Base-by-base conservation (phyloP, 2,113 vertebrate species). In the Lepidothrix coronata region DNA sequence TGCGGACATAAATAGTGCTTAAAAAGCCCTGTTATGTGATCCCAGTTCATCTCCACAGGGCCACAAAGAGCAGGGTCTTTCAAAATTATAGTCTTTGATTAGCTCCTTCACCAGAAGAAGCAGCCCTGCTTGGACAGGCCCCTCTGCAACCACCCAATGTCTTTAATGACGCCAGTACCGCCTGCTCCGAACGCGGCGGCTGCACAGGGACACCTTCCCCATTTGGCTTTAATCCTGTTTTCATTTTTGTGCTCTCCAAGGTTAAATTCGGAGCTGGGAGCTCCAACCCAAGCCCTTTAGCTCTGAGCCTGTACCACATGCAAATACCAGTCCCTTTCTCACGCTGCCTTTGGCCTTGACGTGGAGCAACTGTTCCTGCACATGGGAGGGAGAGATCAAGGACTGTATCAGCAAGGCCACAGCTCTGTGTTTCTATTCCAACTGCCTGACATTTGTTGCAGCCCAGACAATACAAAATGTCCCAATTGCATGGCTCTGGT, bases 191-290 rank as follows among this genome's bases (percentile, higher is more conserved):
- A 44, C 0, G 4, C 52, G 16, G 46, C 0, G 0, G 54, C 87
- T 65, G 82, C 61, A 35, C 43, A 57, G 63, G 24, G 85, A 67
- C 8, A 14, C 66, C 73, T 75, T 62, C 35, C 62, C 9, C 7
- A 33, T 39, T 70, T 46, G 61, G 33, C 63, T 90, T 91, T 74
- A 37, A 91, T 85, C 89, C 85, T 91, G 65, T 89, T 95, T 92
- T 87, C 79, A 33, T 92, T 95, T 48, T 72, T 68, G 44, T 88
- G 74, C 89, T 83, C 67, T 68, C 46, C 57, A 86, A 95, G 79
- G 91, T 77, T 91, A 80, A 85, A 43, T 51, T 80, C 52, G 91
- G 65, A 75, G 44, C 71, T 21, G 30, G 66, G 46, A 89, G n/a
- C 68, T 90, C 52, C 61, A 77, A 51, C 15, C 28, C 3, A 0